Conservation (phyloP, 2,888 invertebrate species). For the Sinotaia quadrata region DNA sequence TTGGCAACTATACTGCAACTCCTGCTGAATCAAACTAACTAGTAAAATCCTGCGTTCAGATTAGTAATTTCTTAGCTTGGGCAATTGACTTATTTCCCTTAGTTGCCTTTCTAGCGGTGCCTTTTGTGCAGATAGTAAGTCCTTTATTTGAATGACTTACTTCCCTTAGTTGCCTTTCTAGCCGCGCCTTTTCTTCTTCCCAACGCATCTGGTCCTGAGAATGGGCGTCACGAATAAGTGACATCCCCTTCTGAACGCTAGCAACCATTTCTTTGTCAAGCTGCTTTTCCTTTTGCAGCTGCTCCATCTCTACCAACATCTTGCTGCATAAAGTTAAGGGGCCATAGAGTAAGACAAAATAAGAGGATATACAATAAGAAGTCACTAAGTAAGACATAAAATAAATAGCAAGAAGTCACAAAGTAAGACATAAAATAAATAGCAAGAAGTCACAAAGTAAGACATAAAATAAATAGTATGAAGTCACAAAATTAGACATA, state of each 20-base stretch:
- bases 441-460: too few species aligned
- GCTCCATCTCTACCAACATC: slow-evolving; percentile 41
- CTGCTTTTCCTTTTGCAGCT: slow-evolving; percentile 54
- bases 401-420: too few species aligned
- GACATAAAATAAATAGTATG: too few species aligned
- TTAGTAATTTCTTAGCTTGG: too few species aligned
- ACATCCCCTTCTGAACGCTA: slow-evolving; percentile 58
- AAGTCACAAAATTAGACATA: too few species aligned
- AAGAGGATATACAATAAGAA: too few species aligned
- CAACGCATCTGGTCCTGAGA: slow-evolving; percentile 53
- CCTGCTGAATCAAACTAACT: neutral
- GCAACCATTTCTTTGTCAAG: slow-evolving; percentile 57
- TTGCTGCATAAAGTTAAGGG: too few species aligned
- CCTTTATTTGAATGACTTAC: slow-evolving; percentile 42
- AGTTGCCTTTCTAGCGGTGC: slow-evolving; percentile 52
- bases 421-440: too few species aligned
- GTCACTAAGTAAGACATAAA: too few species aligned
- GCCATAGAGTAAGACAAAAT: too few species aligned
- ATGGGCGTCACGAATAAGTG: slow-evolving; percentile 52
- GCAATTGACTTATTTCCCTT: slow-evolving; percentile 45
- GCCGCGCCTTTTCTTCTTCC: slow-evolving; percentile 58
- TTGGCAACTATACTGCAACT: too few species aligned
- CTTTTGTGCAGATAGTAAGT: slow-evolving; percentile 53
- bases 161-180: slow-evolving; percentile 57
- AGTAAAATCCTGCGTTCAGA: neutral